Evolutionary conservation across 2,888 invertebrate species (phyloP).

Genomic region (Branchipolynoe longqiensis): DNA sequence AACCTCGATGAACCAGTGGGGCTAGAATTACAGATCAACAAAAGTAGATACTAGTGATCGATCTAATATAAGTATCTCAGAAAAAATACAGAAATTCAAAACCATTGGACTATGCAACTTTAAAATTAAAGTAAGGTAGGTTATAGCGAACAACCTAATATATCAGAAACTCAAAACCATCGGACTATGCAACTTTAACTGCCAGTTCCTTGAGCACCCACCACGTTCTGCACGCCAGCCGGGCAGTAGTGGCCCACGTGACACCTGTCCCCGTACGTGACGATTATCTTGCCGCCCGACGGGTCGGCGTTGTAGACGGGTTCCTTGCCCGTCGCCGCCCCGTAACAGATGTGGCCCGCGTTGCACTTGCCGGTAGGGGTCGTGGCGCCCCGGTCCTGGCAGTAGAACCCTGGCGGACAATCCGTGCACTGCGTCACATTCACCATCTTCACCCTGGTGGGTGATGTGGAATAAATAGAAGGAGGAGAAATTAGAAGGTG

Average conservation of each 20-base stretch:
- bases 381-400: conserved; percentile 74
- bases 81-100: no score
- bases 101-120: no score
- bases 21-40: no score
- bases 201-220: no score
- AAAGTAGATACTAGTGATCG: no score
- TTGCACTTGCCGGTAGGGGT: conserved; percentile 76
- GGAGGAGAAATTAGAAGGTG: neutral
- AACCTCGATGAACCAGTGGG: no score
- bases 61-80: no score
- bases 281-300: conserved; percentile 75
- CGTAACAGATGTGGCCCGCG: conserved; percentile 80
- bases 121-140: no score
- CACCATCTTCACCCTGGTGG: neutral
- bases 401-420: conserved; percentile 78
- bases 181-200: no score
- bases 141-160: no score
- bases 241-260: conserved; percentile 79
- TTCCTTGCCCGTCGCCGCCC: conserved; percentile 73
- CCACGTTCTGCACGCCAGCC: conserved; percentile 75
- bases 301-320: conserved; percentile 79
- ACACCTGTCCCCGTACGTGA: conserved; percentile 78
- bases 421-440: conserved; percentile 72
- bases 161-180: no score
- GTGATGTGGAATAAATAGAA: neutral